phyloP scores from a whole-genome alignment of 2,888 invertebrate genomes.

The Melanophora roralis region DNA sequence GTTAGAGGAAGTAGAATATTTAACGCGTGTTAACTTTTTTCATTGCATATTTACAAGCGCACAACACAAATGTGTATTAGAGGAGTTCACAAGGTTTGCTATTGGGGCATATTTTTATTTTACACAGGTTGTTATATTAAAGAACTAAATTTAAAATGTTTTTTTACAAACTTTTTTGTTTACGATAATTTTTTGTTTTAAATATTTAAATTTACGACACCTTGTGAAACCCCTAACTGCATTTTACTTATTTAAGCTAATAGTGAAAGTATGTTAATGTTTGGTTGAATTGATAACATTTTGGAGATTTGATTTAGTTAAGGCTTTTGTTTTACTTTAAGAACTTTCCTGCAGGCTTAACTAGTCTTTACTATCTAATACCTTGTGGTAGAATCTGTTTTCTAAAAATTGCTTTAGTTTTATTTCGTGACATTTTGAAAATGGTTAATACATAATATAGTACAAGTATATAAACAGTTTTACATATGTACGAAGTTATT shows the following conservation, averaged over 20 bases:
- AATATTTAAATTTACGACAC: too few relatives aligned
- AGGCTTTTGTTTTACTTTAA: background rate
- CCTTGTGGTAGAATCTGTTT: background rate
- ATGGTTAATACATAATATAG: background rate
- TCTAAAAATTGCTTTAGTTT: background rate
- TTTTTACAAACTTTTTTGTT: too few relatives aligned
- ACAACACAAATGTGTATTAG: too few relatives aligned
- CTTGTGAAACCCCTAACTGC: too few relatives aligned
- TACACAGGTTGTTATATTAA: too few relatives aligned
- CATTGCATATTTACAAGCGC: background rate
- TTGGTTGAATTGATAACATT: conserved; percentile 19
- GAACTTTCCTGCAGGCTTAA: background rate
- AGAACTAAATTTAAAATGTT: too few relatives aligned
- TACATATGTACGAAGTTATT: too few relatives aligned
- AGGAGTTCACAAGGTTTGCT: too few relatives aligned
- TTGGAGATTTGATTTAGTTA: background rate
- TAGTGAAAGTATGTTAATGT: background rate
- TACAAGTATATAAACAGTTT: background rate
- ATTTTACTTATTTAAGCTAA: too few relatives aligned
- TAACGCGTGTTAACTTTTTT: conserved; percentile 36
- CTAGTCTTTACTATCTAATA: background rate
- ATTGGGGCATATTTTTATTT: too few relatives aligned
- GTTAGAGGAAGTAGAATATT: background rate
- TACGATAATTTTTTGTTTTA: background rate
- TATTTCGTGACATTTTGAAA: background rate